Conservation (phyloP, 1,140 invertebrate species). For the Rhizoglyphus robini region DNA sequence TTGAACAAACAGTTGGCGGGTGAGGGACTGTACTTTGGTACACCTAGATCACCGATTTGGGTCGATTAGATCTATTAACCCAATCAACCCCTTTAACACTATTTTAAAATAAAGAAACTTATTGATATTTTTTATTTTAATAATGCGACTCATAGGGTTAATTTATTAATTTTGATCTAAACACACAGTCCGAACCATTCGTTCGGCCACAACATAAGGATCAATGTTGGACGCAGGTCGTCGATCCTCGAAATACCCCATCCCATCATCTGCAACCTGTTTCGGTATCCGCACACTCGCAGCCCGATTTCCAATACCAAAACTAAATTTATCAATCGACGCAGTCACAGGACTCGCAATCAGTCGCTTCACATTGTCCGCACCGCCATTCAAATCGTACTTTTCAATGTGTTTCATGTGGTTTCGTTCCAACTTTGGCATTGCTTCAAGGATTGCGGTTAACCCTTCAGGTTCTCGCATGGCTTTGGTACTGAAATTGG, state of each 20-base stretch:
- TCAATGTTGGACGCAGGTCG: conserved; percentile 86
- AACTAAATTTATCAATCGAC: conserved; percentile 34
- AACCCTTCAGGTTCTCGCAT: conserved; percentile 70
- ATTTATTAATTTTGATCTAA: conserved; percentile 28
- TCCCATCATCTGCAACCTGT: conserved; percentile 58
- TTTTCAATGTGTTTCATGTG: conserved; percentile 73
- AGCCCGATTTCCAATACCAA: conserved; percentile 41
- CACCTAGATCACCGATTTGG: background rate
- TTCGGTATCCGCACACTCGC: conserved; percentile 39
- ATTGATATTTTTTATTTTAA: too few species aligned
- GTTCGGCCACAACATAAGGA: conserved; percentile 62
- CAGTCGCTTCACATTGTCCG: conserved; percentile 67
- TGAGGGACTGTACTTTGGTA: background rate
- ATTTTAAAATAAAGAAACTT: too few species aligned
- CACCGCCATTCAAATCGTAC: conserved; percentile 65
- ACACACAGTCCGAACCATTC: conserved; percentile 54
- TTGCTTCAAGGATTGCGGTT: conserved; percentile 35
- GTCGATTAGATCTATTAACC: too few species aligned
- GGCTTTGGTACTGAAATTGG: conserved; percentile 73
- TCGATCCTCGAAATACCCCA: conserved; percentile 84
- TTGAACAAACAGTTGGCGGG: background rate
- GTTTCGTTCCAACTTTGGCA: conserved; percentile 60
- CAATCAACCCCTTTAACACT: too few species aligned
- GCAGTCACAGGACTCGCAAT: conserved; percentile 44
- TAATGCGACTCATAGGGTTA: too few species aligned